Evolutionary conservation across 2,888 invertebrate genomes (phyloP).

Genomic region (Drosophila quinaria): DNA sequence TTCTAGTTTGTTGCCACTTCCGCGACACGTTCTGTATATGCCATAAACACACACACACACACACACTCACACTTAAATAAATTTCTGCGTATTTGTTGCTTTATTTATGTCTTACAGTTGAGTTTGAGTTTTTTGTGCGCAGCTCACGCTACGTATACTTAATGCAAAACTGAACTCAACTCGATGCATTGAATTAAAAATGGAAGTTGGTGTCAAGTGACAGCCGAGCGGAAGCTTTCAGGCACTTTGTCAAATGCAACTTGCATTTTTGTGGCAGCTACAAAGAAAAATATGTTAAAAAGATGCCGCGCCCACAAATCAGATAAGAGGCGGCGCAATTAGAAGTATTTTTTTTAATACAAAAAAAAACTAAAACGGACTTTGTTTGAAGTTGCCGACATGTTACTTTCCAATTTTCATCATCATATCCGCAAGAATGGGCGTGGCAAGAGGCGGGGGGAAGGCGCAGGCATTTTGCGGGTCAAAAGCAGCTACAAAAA

Average conservation of each 20-base stretch:
- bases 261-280: slow-evolving; percentile 9
- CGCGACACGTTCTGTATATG: slow-evolving; percentile 64
- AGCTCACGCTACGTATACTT: slow-evolving; percentile 60
- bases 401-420: slow-evolving; percentile 67
- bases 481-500: slow-evolving; percentile 68
- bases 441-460: neutral
- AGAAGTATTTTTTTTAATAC: slow-evolving; percentile 28
- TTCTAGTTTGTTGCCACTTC: slow-evolving; percentile 66
- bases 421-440: slow-evolving; percentile 43
- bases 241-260: slow-evolving; percentile 72
- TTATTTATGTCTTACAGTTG: slow-evolving; percentile 61
- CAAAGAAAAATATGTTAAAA: slow-evolving; percentile 12
- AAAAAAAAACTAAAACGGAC: slow-evolving; percentile 28
- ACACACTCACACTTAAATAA: slow-evolving; percentile 1
- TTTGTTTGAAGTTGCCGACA: slow-evolving; percentile 69
- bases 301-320: slow-evolving; percentile 67
- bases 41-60: slow-evolving; percentile 38
- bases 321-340: slow-evolving; percentile 66
- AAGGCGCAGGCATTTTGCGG: slow-evolving; percentile 22
- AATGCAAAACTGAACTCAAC: slow-evolving; percentile 51
- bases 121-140: slow-evolving; percentile 17
- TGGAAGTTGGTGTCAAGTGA: slow-evolving; percentile 66
- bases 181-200: slow-evolving; percentile 68
- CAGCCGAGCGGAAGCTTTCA: slow-evolving; percentile 71
- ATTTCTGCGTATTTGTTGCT: slow-evolving; percentile 60